Evolutionary conservation across 2,113 vertebrate species (phyloP).

Genomic region (Sitta europaea): DNA sequence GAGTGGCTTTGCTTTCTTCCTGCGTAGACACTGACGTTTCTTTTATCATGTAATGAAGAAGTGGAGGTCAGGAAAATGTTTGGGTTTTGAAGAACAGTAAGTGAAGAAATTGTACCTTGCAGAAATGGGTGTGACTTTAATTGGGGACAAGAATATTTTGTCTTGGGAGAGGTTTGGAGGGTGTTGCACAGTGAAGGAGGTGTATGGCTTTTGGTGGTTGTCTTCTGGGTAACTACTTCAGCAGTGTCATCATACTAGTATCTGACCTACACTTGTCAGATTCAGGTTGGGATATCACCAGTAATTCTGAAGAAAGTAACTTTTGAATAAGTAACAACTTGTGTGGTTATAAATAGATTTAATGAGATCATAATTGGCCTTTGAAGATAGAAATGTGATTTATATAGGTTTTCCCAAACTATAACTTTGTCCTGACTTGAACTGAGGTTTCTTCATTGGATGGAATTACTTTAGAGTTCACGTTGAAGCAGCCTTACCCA

Average conservation of each 20-base stretch:
- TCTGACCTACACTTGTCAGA: background rate
- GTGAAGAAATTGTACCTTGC: background rate
- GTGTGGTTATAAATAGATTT: background rate
- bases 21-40: background rate
- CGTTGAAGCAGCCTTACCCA: fast-evolving
- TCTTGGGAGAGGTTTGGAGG: background rate
- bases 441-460: background rate
- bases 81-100: background rate
- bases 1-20: background rate
- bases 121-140: background rate
- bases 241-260: background rate
- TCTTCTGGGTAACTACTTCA: background rate
- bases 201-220: background rate
- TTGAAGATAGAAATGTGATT: background rate
- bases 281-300: background rate
- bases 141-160: background rate
- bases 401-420: background rate
- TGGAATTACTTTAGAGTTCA: background rate
- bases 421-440: background rate
- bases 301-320: background rate
- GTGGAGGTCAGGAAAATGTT: background rate
- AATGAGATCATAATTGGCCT: background rate
- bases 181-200: background rate
- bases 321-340: background rate
- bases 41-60: background rate